phyloP scores from a whole-genome alignment of 2,113 vertebrate genomes.

The Takifugu flavidus region DNA sequence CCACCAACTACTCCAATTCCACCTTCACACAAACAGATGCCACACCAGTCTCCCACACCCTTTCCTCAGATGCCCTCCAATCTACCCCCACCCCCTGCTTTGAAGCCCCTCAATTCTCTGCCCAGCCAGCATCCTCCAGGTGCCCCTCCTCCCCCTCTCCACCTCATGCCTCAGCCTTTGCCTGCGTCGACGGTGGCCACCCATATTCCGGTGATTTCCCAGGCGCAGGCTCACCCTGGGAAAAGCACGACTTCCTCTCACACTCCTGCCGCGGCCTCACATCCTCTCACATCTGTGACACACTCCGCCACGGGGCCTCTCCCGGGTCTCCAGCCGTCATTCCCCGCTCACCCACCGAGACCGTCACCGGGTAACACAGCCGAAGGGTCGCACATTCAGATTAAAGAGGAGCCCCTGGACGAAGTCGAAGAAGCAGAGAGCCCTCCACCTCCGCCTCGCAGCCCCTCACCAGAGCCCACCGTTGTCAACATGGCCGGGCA shows the following conservation, averaged over 20 bases:
- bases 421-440: constrained; percentile 89
- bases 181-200: constrained; percentile 78
- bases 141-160: constrained; percentile 89
- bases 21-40: constrained; percentile 86
- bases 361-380: constrained; percentile 50
- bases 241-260: constrained; percentile 69
- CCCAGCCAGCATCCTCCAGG: constrained; percentile 90
- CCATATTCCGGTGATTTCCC: constrained; percentile 86
- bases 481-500: constrained; percentile 90
- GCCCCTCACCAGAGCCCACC: constrained; percentile 91
- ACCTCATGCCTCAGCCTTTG: constrained; percentile 92
- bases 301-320: constrained; percentile 56
- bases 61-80: constrained; percentile 93
- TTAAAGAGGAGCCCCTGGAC: constrained; percentile 94
- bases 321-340: constrained; percentile 74
- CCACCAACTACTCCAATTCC: constrained; percentile 92
- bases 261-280: constrained; percentile 71
- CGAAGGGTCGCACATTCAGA: constrained; percentile 75
- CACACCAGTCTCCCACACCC: constrained; percentile 82
- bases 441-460: constrained; percentile 85
- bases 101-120: constrained; percentile 90
- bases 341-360: constrained; percentile 69
- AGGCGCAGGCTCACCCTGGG: constrained; percentile 81
- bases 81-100: constrained; percentile 89
- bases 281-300: constrained; percentile 70